These are phyloP conservation scores for Stegastes partitus DNA, from an alignment of 2,113 vertebrate species.

Conservation along the genomic window DNA sequence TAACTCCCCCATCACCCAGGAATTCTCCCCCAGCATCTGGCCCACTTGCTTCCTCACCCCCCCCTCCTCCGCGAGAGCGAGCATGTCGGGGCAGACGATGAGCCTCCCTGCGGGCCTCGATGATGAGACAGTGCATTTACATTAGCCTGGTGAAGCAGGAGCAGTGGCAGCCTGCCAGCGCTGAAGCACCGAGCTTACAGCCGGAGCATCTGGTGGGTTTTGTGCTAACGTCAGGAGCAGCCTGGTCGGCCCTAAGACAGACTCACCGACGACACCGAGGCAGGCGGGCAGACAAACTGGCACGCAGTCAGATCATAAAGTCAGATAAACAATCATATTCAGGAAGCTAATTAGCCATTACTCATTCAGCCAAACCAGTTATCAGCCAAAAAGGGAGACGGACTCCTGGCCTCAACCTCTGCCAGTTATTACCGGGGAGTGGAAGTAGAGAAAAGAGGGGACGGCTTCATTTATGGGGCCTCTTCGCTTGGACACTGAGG, in stretches of 20 bases:
- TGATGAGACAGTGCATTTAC: conserved; percentile 71
- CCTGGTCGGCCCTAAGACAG: conserved; percentile 31
- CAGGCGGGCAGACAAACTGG: conserved; percentile 44
- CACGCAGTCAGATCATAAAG: conserved; percentile 69
- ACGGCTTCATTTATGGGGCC: conserved; percentile 42
- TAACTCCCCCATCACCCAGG: conserved; percentile 33
- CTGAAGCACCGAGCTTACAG: conserved; percentile 42
- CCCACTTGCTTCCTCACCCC: conserved; percentile 28
- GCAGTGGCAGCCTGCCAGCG: conserved; percentile 64
- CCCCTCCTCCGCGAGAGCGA: conserved; percentile 31
- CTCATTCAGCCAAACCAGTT: conserved; percentile 59
- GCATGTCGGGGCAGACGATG: conserved; percentile 61
- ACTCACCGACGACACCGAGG: conserved; percentile 26
- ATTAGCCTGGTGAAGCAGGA: conserved; percentile 66
- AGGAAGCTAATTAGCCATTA: conserved; percentile 74
- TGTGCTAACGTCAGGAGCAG: conserved; percentile 46
- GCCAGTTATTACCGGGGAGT: conserved; percentile 49
- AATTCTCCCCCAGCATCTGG: conserved; percentile 58
- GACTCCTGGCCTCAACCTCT: conserved; percentile 42
- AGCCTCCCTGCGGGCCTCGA: conserved; percentile 45
- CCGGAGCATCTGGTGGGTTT: conserved; percentile 66
- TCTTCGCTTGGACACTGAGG: conserved; percentile 14
- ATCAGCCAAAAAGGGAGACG: conserved; percentile 58
- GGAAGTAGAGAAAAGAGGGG: conserved; percentile 30
- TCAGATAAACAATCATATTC: conserved; percentile 77